These are phyloP conservation scores for Tubulanus polymorphus DNA, from an alignment of 2,888 invertebrate genomes.

Conservation along the genomic window DNA sequence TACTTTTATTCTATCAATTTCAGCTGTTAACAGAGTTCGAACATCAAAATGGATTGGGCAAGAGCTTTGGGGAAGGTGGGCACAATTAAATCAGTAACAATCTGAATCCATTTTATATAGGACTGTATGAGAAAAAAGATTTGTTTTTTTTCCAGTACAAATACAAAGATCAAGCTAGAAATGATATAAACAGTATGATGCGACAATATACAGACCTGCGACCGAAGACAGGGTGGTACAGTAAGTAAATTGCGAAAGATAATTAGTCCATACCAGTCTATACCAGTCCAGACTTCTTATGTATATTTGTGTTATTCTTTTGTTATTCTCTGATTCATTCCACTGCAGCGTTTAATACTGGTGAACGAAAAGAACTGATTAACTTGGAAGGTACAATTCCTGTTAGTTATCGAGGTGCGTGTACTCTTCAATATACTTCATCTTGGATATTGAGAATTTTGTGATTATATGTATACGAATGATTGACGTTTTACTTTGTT, in stretches of 20 bases:
- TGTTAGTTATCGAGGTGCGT: slow-evolving; percentile 76
- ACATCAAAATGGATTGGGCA: too few relatives aligned
- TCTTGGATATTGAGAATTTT: neutral
- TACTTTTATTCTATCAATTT: too few relatives aligned
- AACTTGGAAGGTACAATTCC: slow-evolving; percentile 90
- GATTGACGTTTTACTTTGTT: slow-evolving; percentile 7
- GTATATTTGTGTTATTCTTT: neutral
- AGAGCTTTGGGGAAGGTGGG: too few relatives aligned
- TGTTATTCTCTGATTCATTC: slow-evolving; percentile 7
- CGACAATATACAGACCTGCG: slow-evolving; percentile 65
- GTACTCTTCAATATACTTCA: neutral
- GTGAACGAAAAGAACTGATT: slow-evolving; percentile 72
- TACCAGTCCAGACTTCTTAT: neutral
- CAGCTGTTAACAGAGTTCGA: too few relatives aligned
- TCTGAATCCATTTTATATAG: too few relatives aligned
- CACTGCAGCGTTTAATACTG: slow-evolving; percentile 80
- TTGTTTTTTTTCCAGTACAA: slow-evolving; percentile 62
- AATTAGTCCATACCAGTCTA: neutral
- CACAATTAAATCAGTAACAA: too few relatives aligned
- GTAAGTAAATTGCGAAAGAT: slow-evolving; percentile 56
- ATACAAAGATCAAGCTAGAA: slow-evolving; percentile 64
- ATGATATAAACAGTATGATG: slow-evolving; percentile 66
- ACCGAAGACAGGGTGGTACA: slow-evolving; percentile 66
- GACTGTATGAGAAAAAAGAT: too few relatives aligned
- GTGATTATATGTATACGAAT: neutral